Conservation (phyloP, 2,113 vertebrate genomes). For the Pelvicachromis taeniatus region DNA sequence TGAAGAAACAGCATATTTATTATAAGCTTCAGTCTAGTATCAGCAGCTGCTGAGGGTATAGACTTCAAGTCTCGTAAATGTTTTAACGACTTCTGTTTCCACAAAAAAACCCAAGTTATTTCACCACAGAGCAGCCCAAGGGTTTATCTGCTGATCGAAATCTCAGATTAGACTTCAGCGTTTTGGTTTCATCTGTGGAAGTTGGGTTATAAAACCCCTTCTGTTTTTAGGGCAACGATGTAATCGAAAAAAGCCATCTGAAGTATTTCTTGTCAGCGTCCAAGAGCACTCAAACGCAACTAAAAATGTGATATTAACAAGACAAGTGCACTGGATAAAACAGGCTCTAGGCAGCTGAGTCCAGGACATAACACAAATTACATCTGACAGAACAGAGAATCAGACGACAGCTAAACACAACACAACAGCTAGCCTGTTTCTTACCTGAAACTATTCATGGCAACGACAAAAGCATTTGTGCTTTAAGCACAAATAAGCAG, state of each 20-base stretch:
- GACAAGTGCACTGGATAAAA: neutral
- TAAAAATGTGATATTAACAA: neutral
- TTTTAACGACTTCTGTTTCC: neutral
- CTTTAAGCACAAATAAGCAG: neutral
- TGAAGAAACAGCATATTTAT: neutral
- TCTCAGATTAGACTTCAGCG: neutral
- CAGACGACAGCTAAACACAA: neutral
- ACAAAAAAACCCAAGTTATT: neutral
- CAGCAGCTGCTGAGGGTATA: neutral
- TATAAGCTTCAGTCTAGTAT: neutral
- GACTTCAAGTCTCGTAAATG: neutral
- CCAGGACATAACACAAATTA: neutral
- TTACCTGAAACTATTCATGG: neutral
- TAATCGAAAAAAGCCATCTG: neutral
- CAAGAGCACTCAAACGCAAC: neutral
- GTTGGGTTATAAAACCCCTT: neutral
- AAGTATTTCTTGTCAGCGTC: neutral
- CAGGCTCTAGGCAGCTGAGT: neutral
- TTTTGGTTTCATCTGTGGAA: neutral
- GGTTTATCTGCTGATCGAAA: constrained; percentile 9
- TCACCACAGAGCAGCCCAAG: neutral
- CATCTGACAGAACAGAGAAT: neutral
- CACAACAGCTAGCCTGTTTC: neutral
- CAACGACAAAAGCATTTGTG: neutral
- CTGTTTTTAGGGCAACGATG: neutral